Conservation (phyloP, 2,888 invertebrate genomes). For the Mimas tiliae region DNA sequence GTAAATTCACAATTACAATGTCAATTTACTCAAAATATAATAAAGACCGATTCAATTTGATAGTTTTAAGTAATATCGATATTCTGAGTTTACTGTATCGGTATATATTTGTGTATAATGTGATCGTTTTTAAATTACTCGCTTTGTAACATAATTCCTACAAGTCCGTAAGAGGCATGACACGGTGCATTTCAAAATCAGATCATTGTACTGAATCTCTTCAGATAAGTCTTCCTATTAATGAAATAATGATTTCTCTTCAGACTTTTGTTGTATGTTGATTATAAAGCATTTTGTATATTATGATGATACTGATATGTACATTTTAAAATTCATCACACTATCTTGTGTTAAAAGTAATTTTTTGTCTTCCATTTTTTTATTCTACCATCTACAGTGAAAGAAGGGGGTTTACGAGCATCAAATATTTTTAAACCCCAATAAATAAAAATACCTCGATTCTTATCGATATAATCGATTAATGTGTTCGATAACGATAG, state of each 20-base stretch:
- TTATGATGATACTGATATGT: constrained; percentile 1
- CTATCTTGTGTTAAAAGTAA: constrained; percentile 18
- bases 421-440: not conserved
- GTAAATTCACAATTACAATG: not conserved
- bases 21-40: constrained; percentile 6
- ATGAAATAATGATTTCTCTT: constrained; percentile 3
- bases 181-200: constrained; percentile 25
- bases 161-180: not conserved
- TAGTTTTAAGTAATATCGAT: not conserved
- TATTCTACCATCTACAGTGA: constrained; percentile 30
- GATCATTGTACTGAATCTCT: constrained; percentile 34
- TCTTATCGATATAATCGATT: constrained; percentile 15
- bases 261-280: constrained; percentile 2
- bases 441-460: constrained; percentile 6
- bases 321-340: constrained; percentile 18
- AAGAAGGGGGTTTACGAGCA: not conserved
- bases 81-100: constrained; percentile 25
- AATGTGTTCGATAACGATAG: constrained; percentile 15
- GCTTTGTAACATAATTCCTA: not conserved
- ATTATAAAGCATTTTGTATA: constrained; percentile 23
- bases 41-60: not conserved
- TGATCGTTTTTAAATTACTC: not conserved
- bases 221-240: constrained; percentile 25
- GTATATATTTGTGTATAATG: constrained; percentile 29
- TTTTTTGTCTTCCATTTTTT: constrained; percentile 46